Evolutionary conservation across 2,113 vertebrate species (phyloP).

Genomic region (Callorhinus ursinus): DNA sequence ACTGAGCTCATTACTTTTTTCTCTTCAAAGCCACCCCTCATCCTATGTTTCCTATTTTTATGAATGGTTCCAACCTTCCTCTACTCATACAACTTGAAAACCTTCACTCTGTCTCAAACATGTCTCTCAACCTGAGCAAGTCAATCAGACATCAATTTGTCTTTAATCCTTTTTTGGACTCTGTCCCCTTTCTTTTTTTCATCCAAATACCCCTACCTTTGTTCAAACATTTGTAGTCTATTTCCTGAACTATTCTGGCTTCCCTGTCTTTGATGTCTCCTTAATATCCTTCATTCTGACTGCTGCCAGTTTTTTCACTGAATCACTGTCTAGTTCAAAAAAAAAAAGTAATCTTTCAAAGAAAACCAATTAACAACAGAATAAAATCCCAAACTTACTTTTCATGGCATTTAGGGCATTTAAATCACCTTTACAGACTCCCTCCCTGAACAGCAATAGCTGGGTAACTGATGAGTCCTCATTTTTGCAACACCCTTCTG

Average conservation of each 20-base stretch:
- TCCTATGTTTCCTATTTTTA: background rate
- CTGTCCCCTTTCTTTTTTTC: background rate
- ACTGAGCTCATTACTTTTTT: background rate
- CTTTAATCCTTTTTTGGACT: background rate
- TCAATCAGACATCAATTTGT: background rate
- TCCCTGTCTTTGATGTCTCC: background rate
- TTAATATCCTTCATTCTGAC: background rate
- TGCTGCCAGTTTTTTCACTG: background rate
- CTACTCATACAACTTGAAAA: background rate
- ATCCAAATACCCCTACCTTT: background rate
- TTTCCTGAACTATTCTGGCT: background rate
- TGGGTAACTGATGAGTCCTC: background rate
- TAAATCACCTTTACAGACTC: background rate
- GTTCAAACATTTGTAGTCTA: background rate
- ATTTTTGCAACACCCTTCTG: background rate
- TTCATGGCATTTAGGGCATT: background rate
- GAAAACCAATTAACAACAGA: background rate
- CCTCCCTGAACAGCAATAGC: background rate
- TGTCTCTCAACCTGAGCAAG: background rate
- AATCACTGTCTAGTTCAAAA: background rate
- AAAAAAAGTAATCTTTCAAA: background rate
- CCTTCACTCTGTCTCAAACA: background rate
- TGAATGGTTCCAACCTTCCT: background rate
- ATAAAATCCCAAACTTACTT: background rate
- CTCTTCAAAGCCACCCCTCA: background rate